These are phyloP conservation scores for Gonioctena quinquepunctata DNA, from an alignment of 1,140 invertebrate genomes.

Conservation along the genomic window DNA sequence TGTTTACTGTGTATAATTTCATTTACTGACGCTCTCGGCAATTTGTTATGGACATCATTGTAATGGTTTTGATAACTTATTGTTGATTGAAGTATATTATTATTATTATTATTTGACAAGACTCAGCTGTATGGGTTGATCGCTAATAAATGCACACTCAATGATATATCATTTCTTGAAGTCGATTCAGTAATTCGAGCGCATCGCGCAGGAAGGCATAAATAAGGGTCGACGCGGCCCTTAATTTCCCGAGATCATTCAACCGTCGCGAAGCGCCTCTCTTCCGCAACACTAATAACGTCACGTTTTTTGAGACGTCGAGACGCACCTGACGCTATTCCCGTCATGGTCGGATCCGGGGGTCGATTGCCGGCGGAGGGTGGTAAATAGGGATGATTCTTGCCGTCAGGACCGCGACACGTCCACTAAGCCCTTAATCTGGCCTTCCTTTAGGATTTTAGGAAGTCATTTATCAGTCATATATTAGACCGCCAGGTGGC, in stretches of 20 bases:
- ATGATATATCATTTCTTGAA: no score
- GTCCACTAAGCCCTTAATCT: constrained; percentile 65
- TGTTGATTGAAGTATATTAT: no score
- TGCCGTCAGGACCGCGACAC: constrained; percentile 37
- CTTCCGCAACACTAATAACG: constrained; percentile 35
- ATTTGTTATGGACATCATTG: no score
- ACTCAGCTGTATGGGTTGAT: no score
- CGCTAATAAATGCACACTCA: no score
- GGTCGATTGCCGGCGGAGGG: background rate
- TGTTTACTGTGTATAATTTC: no score
- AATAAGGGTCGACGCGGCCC: background rate
- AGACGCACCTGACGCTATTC: constrained; percentile 36
- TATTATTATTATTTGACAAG: no score
- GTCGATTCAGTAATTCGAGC: no score
- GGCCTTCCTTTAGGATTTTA: constrained; percentile 67
- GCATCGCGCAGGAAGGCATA: background rate
- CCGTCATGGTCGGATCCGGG: no score
- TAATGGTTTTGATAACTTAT: no score
- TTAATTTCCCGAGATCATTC: background rate
- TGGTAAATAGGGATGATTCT: constrained; percentile 29
- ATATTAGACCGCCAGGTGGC: constrained; percentile 47
- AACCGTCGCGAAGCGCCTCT: background rate
- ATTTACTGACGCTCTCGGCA: no score
- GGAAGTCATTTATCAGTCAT: constrained; percentile 66
- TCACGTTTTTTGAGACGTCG: constrained; percentile 36